Base-by-base conservation (phyloP, 2,888 invertebrate genomes). In the Nipponacmea schrenckii region DNA sequence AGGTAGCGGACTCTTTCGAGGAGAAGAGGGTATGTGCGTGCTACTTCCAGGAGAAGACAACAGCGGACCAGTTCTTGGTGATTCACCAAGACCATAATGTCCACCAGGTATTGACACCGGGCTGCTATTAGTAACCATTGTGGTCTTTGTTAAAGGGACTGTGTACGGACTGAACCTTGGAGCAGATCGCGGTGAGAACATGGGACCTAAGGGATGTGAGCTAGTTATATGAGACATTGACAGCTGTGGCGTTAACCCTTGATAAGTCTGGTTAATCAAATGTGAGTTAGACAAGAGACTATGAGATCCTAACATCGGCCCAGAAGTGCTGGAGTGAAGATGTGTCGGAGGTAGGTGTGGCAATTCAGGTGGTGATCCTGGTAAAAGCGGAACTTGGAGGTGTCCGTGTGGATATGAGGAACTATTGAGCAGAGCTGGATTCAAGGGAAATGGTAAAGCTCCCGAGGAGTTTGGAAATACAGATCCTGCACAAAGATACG, bases 151-250 rank as follows among this genome's bases (percentile, higher is more conserved):
- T 64, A 84, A 71, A 10, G 87, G 85, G 82, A 96, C 90, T 70
- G 94, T 94, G 91, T 97, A 97, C 70, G 97, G 96, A 73, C 96
- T 93, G 89, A 96, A 97, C 86, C 96, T 91, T 44, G 92, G 92
- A 85, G 89, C 92, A 85, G 89, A 82, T 72, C 89, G 85, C 46
- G 89, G 86, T 72, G 76, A 93, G 89, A 89, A 86, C 73, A 86
- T 72, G 31, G 84, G 81, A 20, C 84, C 84, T 63, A 83, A 70
- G 39, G 78, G 77, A 5, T 79, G 77, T 14, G 81, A 74, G n/a
- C 79, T 79, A 31, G 78, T 73, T 50, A 77, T 71, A 56, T 77
- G 78, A 44, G 74, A 79, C 62, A 87, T 86, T 46, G 88, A 85
- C 73, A 82, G 82, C 48, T 77, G 81, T 69, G 78, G 88, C 27